Evolutionary conservation across 2,113 vertebrate genomes (phyloP), one percentile per base, ranked within the genome.

Genomic region (Chinchilla lanigera): DNA sequence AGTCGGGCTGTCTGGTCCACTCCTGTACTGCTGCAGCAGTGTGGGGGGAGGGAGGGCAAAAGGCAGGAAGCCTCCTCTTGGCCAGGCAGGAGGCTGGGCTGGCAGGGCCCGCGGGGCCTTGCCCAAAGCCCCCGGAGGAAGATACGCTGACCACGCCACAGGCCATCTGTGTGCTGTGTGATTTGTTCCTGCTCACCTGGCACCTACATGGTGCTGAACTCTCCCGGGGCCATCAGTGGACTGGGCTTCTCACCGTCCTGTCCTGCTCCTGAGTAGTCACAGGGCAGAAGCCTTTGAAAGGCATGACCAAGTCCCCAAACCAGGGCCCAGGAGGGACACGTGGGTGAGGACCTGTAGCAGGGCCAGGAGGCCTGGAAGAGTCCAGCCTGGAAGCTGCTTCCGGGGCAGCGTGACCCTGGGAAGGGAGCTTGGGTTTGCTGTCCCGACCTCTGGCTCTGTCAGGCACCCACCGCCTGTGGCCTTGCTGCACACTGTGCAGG

Each of bases 311-410:
- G 19, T 65, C 58, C 73, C 52, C 65, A 56, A 85, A 60, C 38
- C 8, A 41, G 75, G 77, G 95, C 28, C 41, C 47, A 69, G 20
- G 56, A 7, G 35, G 19, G 67, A 26, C 35, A 33, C 50, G 35
- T 4, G 5, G 50, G 50, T 65, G 60, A 89, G 84, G 91, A 22
- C 63, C 33, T 86, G 80, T 81, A 75, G 9, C 3, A 6, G 54
- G 28, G 61, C 93, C 81, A 63, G 35, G 56, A 80, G 52, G 58
- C 67, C 82, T 85, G 84, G 82, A 92, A 87, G 44, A 82, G 81
- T 75, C 28, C 47, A 24, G n/a, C 17, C 75, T 22, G 0, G 22
- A 61, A 89, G 28, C 78, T 50, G 30, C 61, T 75, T 91, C 88
- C 20, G 7, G 92, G 30, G 84, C 80, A 33, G 58, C 41, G 6